A percentile compares a stretch with the other conserved stretches of the same genome.
phyloP scores from a whole-genome alignment of 2,888 invertebrate species.

The Lepas anatifera region DNA sequence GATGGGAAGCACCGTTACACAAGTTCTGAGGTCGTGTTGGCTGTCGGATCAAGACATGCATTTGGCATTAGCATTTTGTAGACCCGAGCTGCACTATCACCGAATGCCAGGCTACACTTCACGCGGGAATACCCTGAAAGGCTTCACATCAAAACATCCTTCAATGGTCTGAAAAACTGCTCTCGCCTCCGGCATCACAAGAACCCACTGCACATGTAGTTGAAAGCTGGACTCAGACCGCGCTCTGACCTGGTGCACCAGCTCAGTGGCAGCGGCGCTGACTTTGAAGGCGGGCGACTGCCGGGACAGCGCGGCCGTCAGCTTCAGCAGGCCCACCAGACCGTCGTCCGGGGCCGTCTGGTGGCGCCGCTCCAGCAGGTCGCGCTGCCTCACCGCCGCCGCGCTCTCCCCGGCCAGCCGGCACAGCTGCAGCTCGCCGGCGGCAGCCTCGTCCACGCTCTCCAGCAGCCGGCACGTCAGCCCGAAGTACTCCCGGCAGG shows the following conservation, averaged over 20 bases:
- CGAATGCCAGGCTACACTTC: too few species aligned
- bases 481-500: constrained; percentile 91
- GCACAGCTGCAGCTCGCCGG: constrained; percentile 49
- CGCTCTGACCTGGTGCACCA: constrained; percentile 46
- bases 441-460: constrained; percentile 43
- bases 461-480: constrained; percentile 76
- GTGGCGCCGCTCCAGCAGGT: constrained; percentile 68
- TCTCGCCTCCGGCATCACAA: too few species aligned
- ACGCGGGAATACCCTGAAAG: too few species aligned
- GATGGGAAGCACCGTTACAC: too few species aligned
- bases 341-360: constrained; percentile 80
- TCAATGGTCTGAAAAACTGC: too few species aligned
- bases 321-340: constrained; percentile 69
- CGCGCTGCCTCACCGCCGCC: constrained; percentile 58
- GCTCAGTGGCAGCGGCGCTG: constrained; percentile 56
- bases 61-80: too few species aligned
- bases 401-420: constrained; percentile 52
- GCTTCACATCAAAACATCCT: too few species aligned
- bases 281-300: constrained; percentile 78
- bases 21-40: too few species aligned
- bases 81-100: too few species aligned
- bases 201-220: too few species aligned
- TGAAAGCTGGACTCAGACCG: too few species aligned
- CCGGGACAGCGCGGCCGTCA: constrained; percentile 76
- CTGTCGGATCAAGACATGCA: too few species aligned